phyloP scores from a whole-genome alignment of 2,888 invertebrate species.

The Chrysodeixis includens region DNA sequence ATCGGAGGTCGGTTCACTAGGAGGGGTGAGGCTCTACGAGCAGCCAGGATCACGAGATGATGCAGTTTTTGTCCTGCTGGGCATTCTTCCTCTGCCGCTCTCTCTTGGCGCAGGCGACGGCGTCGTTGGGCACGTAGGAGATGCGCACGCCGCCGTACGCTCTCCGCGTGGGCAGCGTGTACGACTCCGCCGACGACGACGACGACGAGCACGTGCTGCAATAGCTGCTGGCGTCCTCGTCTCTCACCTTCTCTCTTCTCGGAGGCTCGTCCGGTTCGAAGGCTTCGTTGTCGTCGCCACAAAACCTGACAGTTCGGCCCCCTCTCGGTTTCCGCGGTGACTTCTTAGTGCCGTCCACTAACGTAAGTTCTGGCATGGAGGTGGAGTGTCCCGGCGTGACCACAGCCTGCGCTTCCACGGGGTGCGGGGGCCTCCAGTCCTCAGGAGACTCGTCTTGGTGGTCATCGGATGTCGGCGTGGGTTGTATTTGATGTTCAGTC shows the following conservation, averaged over 20 bases:
- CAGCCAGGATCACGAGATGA: slow-evolving; percentile 93
- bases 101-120: slow-evolving; percentile 94
- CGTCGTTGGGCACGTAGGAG: slow-evolving; percentile 97
- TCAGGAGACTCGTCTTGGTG: slow-evolving; percentile 77
- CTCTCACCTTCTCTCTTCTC: slow-evolving; percentile 75
- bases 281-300: slow-evolving; percentile 85
- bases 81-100: slow-evolving; percentile 90
- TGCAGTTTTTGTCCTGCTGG: slow-evolving; percentile 94
- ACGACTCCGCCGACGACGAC: slow-evolving; percentile 96
- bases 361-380: slow-evolving; percentile 84
- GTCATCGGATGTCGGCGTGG: slow-evolving; percentile 80
- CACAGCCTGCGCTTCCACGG: slow-evolving; percentile 84
- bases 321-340: slow-evolving; percentile 76
- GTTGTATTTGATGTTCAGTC: slow-evolving; percentile 91
- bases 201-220: slow-evolving; percentile 97
- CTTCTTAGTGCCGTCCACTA: slow-evolving; percentile 83
- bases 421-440: slow-evolving; percentile 88
- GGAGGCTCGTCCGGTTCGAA: slow-evolving; percentile 83
- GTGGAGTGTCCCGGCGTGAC: slow-evolving; percentile 88
- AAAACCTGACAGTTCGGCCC: slow-evolving; percentile 82
- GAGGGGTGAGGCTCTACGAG: slow-evolving; percentile 69
- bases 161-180: slow-evolving; percentile 94
- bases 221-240: slow-evolving; percentile 93
- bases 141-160: slow-evolving; percentile 96
- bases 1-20: slow-evolving; percentile 85